These are phyloP conservation scores for Drosophila repletoides DNA, from an alignment of 1,140 invertebrate genomes.

Conservation along the genomic window DNA sequence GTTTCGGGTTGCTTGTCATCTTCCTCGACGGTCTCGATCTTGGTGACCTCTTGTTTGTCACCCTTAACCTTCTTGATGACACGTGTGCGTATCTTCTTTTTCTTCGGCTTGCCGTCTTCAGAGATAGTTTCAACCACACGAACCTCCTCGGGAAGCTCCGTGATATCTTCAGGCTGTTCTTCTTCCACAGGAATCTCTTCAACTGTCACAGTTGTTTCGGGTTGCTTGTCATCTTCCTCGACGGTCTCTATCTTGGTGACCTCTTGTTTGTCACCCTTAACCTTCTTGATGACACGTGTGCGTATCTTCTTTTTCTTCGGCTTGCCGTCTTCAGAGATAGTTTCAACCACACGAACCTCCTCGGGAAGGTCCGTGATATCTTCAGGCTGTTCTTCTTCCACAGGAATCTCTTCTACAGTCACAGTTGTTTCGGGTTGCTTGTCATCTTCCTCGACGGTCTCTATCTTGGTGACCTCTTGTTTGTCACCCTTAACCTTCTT, in stretches of 20 bases:
- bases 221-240: neutral
- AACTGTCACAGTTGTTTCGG: neutral
- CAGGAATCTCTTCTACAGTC: neutral
- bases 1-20: constrained; percentile 1
- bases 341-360: neutral
- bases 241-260: constrained; percentile 1
- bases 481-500: constrained; percentile 2
- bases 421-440: neutral
- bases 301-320: constrained; percentile 1
- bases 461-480: neutral
- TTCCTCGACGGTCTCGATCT: neutral
- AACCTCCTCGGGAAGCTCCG: neutral
- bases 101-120: neutral
- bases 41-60: constrained; percentile 2
- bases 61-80: constrained; percentile 1
- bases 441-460: neutral
- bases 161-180: neutral
- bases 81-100: constrained; percentile 2
- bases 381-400: neutral
- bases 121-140: neutral
- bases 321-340: neutral
- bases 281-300: constrained; percentile 1
- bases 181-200: constrained; percentile 1
- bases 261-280: constrained; percentile 1
- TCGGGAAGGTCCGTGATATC: neutral